Base-by-base conservation (phyloP, 2,113 vertebrate genomes). In the Terrapene triunguis region DNA sequence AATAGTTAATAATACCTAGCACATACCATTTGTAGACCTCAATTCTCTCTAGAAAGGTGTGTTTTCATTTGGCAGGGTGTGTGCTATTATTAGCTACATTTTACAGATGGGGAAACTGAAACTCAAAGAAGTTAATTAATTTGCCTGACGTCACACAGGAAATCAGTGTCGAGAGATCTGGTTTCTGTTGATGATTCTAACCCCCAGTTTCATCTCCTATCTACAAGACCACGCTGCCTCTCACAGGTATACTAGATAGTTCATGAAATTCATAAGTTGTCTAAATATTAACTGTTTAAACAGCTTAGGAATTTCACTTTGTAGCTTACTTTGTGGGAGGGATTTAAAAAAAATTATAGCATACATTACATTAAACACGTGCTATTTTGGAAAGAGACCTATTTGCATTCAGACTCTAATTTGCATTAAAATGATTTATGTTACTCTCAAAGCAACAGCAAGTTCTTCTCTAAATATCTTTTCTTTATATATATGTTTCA, bases 401-500 rank as follows among this genome's bases (percentile, higher is more conserved):
- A 51, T 32, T 80, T 80, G 42, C 65, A 72, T 21, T n/a, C 35
- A 10, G 65, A 72, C n/a, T 22, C 78, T 25, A 80, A 24, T 80
- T 81, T 10, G 50, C 47, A 35, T 50, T 38, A 53, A 50, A 38
- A 53, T 27, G 6, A n/a, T 51, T 50, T 53, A 29, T 48, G 14
- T 50, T 55, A 1, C 53, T 72, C 27, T 54, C 35, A 4, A 84
- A 57, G 19, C 87, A 85, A 44, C 51, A 80, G 22, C 72, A 86
- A 11, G 5, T 44, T 76, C 1, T 69, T 90, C 80, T 93, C 55
- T 96, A 87, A 97, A 91, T 11, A n/a, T 17, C 47, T 69, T 65
- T 51, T 86, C 16, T 74, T 7, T 85, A 9, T 48, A 53, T 79
- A 83, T 2, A 0, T 97, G 80, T 98, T 98, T 82, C 98, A 99